Conservation (phyloP, 2,888 invertebrate genomes). For the Spisula solida region DNA sequence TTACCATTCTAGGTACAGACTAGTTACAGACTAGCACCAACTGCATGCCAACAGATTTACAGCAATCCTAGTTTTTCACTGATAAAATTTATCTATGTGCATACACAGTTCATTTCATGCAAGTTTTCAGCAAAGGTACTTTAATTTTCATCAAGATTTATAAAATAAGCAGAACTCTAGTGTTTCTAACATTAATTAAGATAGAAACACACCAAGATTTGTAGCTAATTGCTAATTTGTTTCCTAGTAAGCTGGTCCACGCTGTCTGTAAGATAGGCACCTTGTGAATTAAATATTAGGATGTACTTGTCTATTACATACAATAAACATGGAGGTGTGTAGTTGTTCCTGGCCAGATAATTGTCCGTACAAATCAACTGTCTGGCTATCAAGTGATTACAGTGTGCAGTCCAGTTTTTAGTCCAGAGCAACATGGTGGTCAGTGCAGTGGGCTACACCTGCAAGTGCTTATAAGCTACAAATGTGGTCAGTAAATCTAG, state of each 20-base stretch:
- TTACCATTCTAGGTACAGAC: background rate
- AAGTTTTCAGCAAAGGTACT: constrained; percentile 36
- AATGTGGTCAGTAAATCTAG: no score
- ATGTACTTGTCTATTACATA: constrained; percentile 2
- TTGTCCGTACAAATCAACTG: background rate
- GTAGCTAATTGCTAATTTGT: constrained; percentile 23
- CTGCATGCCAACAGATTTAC: constrained; percentile 2
- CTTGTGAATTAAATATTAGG: constrained; percentile 14
- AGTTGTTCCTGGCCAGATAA: background rate
- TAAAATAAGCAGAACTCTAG: constrained; percentile 9
- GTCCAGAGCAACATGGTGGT: no score
- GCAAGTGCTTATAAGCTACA: no score
- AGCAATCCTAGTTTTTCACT: constrained; percentile 22
- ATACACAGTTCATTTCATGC: constrained; percentile 32
- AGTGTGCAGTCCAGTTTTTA: no score
- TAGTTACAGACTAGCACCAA: background rate
- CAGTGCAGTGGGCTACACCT: no score
- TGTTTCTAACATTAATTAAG: constrained; percentile 18
- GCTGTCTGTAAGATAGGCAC: constrained; percentile 1
- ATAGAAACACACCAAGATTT: constrained; percentile 9
- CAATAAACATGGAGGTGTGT: background rate
- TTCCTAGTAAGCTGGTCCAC: background rate
- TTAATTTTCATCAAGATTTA: constrained; percentile 31
- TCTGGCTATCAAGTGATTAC: background rate
- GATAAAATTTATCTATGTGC: constrained; percentile 41